Evolutionary conservation across 2,888 invertebrate genomes (phyloP).

Genomic region (Congeria kusceri): DNA sequence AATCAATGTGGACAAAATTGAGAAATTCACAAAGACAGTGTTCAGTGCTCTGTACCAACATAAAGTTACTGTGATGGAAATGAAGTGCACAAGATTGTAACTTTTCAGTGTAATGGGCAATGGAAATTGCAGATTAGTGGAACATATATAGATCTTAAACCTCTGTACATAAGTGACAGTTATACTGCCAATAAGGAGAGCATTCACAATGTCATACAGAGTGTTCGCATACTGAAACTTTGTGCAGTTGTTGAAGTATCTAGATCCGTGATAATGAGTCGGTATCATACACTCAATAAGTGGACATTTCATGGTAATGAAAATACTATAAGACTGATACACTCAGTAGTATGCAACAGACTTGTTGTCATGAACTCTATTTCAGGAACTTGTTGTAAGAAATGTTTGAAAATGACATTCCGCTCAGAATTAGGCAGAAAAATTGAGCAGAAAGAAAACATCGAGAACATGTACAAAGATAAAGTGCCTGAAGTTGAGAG

Average conservation of each 20-base stretch:
- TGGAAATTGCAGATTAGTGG: conserved; percentile 21
- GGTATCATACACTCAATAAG: conserved; percentile 28
- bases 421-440: background rate
- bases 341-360: conserved; percentile 17
- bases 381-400: too few relatives aligned
- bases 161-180: background rate
- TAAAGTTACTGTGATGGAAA: conserved; percentile 9
- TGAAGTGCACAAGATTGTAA: conserved; percentile 15
- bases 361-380: too few relatives aligned
- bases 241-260: conserved; percentile 27
- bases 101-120: conserved; percentile 1
- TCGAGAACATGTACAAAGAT: background rate
- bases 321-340: background rate
- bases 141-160: conserved; percentile 10
- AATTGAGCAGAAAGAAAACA: background rate
- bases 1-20: background rate
- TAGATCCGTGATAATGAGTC: conserved; percentile 14
- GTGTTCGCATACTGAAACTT: conserved; percentile 3
- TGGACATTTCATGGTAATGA: background rate
- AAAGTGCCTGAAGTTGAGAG: background rate
- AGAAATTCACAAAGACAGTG: background rate
- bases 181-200: conserved; percentile 24
- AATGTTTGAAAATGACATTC: conserved; percentile 37
- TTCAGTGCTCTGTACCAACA: conserved; percentile 12
- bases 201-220: conserved; percentile 8